Conservation (phyloP, 2,113 vertebrate species). For the Zosterops lateralis region DNA sequence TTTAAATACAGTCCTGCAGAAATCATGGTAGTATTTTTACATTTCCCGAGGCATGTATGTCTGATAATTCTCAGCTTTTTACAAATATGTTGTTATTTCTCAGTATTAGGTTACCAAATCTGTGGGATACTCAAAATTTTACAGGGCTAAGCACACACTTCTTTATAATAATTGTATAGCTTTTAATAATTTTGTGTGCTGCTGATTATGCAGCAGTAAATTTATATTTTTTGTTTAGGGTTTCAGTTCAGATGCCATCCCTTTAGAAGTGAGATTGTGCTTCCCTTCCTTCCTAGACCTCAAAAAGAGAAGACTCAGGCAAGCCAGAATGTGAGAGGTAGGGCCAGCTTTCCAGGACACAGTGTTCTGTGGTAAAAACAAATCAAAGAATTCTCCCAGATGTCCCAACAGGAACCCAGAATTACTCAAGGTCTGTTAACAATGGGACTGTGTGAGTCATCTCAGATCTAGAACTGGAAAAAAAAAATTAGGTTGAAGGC, state of each 20-base stretch:
- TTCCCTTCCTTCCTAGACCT: conserved; percentile 90
- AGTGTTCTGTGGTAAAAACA: conserved; percentile 33
- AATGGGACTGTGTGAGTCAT: conserved; percentile 65
- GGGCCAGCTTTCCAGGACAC: conserved; percentile 49
- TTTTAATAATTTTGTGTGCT: not conserved
- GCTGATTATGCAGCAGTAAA: conserved; percentile 18
- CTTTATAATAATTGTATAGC: not conserved
- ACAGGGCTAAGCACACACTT: not conserved
- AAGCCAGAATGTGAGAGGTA: conserved; percentile 81
- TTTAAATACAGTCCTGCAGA: not conserved
- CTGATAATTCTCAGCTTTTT: not conserved
- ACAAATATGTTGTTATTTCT: not conserved
- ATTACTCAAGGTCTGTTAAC: conserved; percentile 66
- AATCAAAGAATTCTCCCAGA: conserved; percentile 67
- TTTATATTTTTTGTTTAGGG: conserved; percentile 76
- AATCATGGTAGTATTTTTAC: not conserved
- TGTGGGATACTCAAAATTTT: not conserved
- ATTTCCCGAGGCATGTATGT: not conserved
- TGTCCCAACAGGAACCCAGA: conserved; percentile 66
- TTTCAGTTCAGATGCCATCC: conserved; percentile 90
- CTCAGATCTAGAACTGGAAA: conserved; percentile 52
- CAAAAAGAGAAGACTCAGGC: conserved; percentile 78
- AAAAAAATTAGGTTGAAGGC: conserved; percentile 56
- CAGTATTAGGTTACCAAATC: not conserved
- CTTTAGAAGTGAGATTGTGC: conserved; percentile 86